Evolutionary conservation across 2,797 vertebrate genomes (phyloP).

Genomic region (Lagorchestes hirsutus): DNA sequence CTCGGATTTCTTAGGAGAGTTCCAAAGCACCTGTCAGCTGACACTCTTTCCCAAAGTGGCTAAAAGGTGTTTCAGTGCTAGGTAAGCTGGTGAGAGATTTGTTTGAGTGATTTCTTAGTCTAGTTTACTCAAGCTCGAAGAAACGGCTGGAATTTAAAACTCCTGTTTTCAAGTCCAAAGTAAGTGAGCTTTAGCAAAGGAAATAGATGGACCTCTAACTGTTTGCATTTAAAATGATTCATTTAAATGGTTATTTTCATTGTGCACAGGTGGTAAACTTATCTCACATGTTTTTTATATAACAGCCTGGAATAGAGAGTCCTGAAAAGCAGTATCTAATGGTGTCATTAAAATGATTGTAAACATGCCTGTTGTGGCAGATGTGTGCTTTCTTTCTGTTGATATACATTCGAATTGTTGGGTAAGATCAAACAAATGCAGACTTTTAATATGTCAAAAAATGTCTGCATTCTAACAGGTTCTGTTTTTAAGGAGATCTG

Average conservation of each 20-base stretch:
- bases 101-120: slow-evolving; percentile 42
- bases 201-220: slow-evolving; percentile 66
- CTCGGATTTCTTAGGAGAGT: slow-evolving; percentile 65
- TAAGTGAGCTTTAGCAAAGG: slow-evolving; percentile 55
- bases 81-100: slow-evolving; percentile 41
- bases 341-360: slow-evolving; percentile 87
- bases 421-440: slow-evolving; percentile 86
- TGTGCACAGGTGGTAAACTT: slow-evolving; percentile 84
- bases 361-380: slow-evolving; percentile 85
- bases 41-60: slow-evolving; percentile 56
- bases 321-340: slow-evolving; percentile 82
- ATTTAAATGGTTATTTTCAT: slow-evolving; percentile 75
- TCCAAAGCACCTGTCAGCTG: slow-evolving; percentile 70
- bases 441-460: slow-evolving; percentile 81
- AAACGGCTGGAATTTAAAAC: slow-evolving; percentile 50
- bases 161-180: slow-evolving; percentile 59
- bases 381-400: slow-evolving; percentile 83
- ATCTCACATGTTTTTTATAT: slow-evolving; percentile 79
- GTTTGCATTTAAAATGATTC: slow-evolving; percentile 75
- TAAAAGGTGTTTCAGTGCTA: slow-evolving; percentile 59
- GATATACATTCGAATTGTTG: slow-evolving; percentile 80
- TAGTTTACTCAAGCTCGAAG: not conserved
- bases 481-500: slow-evolving; percentile 83
- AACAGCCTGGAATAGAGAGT: slow-evolving; percentile 78
- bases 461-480: slow-evolving; percentile 80